Conservation (phyloP, 2,888 invertebrate species). For the Argyresthia albistria region DNA sequence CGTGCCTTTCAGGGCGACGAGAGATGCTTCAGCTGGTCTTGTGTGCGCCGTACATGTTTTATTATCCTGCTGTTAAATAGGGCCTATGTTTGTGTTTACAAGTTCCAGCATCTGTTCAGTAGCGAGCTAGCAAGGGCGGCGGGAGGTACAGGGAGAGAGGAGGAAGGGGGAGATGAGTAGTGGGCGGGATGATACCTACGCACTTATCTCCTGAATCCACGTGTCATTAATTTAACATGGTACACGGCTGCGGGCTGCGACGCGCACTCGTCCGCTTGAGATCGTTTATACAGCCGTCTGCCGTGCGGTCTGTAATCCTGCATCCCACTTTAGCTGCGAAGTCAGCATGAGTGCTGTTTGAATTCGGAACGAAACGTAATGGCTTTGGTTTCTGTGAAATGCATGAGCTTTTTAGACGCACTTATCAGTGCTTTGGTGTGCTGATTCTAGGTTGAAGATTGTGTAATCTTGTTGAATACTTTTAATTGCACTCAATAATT, state of each 20-base stretch:
- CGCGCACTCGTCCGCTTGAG: background rate
- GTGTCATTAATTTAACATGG: conserved; percentile 28
- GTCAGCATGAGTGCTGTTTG: too few relatives aligned
- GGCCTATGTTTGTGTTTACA: conserved; percentile 38
- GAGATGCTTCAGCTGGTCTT: background rate
- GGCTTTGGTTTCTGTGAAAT: too few relatives aligned
- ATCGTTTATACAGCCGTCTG: background rate
- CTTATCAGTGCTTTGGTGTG: too few relatives aligned
- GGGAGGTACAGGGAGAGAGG: conserved; percentile 11
- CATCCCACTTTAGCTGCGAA: too few relatives aligned
- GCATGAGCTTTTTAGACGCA: too few relatives aligned
- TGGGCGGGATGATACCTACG: conserved; percentile 10
- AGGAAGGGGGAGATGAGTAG: conserved; percentile 11
- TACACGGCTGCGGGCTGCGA: too few relatives aligned
- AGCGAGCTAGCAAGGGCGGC: conserved; percentile 14
- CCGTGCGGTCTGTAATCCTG: too few relatives aligned
- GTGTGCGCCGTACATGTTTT: background rate
- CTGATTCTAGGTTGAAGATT: too few relatives aligned
- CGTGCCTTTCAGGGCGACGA: background rate
- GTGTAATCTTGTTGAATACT: too few relatives aligned
- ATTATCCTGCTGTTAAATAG: conserved; percentile 17
- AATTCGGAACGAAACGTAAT: too few relatives aligned
- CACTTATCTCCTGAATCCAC: conserved; percentile 22
- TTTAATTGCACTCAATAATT: too few relatives aligned
- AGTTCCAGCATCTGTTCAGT: conserved; percentile 37